Base-by-base conservation (phyloP, 2,113 vertebrate genomes). In the Myrmophylax atrothorax region DNA sequence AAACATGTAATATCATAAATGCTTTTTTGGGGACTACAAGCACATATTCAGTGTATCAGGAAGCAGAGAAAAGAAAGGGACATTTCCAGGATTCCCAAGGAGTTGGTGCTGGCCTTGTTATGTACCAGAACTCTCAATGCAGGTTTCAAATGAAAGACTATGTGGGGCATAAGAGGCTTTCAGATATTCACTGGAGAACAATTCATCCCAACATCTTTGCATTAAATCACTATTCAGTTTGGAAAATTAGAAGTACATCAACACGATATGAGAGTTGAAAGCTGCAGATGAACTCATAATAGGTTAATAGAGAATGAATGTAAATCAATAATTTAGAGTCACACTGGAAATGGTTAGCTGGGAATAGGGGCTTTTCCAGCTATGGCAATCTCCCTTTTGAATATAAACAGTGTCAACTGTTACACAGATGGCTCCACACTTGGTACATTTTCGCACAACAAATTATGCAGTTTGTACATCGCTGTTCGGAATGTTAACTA, bases 291-390 rank as follows among this genome's bases (percentile, higher is more conserved):
- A 95, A 90, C 79, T 90, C 46, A 7, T 70, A 81, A 85, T 23
- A 81, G 69, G 76, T 66, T 93, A 93, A 93, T 40, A 92, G 70
- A 77, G 69, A 84, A 70, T 26, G 38, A 87, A 93, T 33, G 55
- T 53, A 77, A 92, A 96, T 95, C 91, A 96, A 84, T 94, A 90
- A 82, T 79, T 88, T 63, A 76, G 62, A 90, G 60, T 60, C 69
- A 60, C 55, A 35, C 38, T 93, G 79, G 82, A 93, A 77, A 66
- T 3, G 11, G 87, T 60, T 63, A 69, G 78, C 40, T 87, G 81
- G 76, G 82, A 90, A 73, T 4, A 40, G 47, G 76, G 84, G 59
- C 24, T 89, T 53, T 70, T 82, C 76, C 58, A 90, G 78, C 58
- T 29, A 81, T 35, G 1, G 4, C 53, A 63, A 25, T 33, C 68